A percentile compares a stretch with the other conserved stretches of the same genome.
Conservation (phyloP, 2,113 vertebrate species). For the Burhinus bistriatus region DNA sequence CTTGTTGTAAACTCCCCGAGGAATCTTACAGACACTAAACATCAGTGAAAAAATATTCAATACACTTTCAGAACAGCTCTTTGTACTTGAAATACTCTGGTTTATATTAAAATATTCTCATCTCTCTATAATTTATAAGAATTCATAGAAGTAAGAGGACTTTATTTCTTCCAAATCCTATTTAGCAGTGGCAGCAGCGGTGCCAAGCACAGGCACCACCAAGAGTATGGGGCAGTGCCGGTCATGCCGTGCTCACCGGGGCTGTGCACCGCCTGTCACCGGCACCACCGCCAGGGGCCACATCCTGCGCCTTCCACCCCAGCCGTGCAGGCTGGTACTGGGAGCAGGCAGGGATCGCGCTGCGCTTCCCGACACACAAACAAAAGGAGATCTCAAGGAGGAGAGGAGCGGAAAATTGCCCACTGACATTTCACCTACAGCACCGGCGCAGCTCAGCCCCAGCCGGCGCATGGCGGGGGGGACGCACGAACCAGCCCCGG, state of each 20-base stretch:
- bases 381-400: background rate
- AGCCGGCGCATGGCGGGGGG: too few relatives aligned
- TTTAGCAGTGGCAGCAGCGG: background rate
- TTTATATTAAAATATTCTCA: constrained; percentile 72
- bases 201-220: background rate
- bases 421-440: background rate
- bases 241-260: background rate
- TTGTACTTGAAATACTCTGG: constrained; percentile 66
- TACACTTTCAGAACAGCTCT: constrained; percentile 63
- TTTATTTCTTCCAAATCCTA: background rate
- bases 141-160: constrained; percentile 14
- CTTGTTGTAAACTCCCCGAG: constrained; percentile 75
- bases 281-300: fast-evolving
- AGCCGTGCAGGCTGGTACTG: background rate
- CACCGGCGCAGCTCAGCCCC: fast-evolving
- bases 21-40: constrained; percentile 66
- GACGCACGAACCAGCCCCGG: fast-evolving
- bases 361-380: background rate
- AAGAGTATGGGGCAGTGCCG: fast-evolving
- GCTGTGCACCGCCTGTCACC: background rate
- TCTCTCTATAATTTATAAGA: constrained; percentile 62
- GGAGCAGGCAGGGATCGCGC: background rate
- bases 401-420: background rate
- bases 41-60: constrained; percentile 63
- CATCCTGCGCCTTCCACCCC: background rate